phyloP scores from a whole-genome alignment of 2,797 vertebrate genomes.

The Micrastur ruficollis region DNA sequence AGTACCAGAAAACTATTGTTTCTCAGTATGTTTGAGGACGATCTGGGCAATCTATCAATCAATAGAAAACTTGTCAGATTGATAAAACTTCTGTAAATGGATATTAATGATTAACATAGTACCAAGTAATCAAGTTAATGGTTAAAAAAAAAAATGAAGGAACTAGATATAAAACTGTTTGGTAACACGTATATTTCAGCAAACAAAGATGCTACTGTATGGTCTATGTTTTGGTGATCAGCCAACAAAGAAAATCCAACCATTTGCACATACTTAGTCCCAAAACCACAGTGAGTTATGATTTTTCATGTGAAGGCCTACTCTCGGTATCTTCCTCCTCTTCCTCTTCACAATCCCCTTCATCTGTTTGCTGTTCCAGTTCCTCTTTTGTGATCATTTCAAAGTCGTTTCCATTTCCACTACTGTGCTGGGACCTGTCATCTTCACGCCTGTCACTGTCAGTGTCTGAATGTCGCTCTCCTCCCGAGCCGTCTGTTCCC shows the following conservation, averaged over 20 bases:
- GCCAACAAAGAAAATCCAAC: constrained; percentile 84
- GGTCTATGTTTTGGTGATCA: constrained; percentile 75
- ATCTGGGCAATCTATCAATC: constrained; percentile 66
- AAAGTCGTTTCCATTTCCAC: constrained; percentile 96
- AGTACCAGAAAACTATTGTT: constrained; percentile 69
- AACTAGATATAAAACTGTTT: constrained; percentile 71
- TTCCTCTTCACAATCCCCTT: constrained; percentile 84
- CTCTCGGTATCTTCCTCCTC: constrained; percentile 76
- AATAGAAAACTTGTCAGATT: constrained; percentile 72
- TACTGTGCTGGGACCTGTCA: constrained; percentile 97
- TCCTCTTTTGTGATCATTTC: constrained; percentile 99
- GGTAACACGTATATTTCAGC: constrained; percentile 68
- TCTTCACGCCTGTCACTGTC: constrained; percentile 96
- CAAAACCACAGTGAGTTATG: constrained; percentile 77
- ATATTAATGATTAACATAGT: constrained; percentile 74
- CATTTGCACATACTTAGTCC: constrained; percentile 75
- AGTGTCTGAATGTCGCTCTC: constrained; percentile 89
- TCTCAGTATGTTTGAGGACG: constrained; percentile 59
- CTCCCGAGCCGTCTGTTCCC: constrained; percentile 74
- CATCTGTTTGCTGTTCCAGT: constrained; percentile 97
- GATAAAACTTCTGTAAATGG: constrained; percentile 61
- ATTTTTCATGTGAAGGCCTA: constrained; percentile 84
- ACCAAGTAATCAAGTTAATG: constrained; percentile 67
- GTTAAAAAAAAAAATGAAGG: constrained; percentile 71
- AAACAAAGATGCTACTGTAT: constrained; percentile 75